These are phyloP conservation scores for Australoheros scitulus DNA, from an alignment of 2,113 vertebrate species.

Conservation along the genomic window DNA sequence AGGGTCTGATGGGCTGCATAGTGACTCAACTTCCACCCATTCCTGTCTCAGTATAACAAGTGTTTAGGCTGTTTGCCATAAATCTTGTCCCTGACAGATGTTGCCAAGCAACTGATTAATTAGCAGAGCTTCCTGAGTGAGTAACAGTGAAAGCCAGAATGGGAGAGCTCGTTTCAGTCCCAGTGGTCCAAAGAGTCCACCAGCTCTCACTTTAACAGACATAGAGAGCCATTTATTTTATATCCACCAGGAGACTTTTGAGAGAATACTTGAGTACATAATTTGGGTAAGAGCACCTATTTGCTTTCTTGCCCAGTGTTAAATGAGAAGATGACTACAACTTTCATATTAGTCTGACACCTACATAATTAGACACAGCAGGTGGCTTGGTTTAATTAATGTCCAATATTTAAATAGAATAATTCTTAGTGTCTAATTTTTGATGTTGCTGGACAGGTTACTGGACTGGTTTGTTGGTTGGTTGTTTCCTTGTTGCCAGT, in stretches of 20 bases:
- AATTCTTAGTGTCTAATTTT: background rate
- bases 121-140: constrained; percentile 26
- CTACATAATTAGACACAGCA: background rate
- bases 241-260: background rate
- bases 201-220: background rate
- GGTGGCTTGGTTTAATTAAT: background rate
- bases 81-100: constrained; percentile 49
- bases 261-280: background rate
- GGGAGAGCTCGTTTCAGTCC: constrained; percentile 5
- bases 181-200: constrained; percentile 5
- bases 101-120: constrained; percentile 66
- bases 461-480: background rate
- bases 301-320: background rate
- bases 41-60: constrained; percentile 43
- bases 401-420: background rate
- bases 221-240: background rate
- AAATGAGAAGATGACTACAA: background rate
- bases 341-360: background rate
- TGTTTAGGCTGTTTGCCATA: constrained; percentile 59
- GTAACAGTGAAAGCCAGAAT: background rate
- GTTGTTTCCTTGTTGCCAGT: background rate
- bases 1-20: constrained; percentile 15
- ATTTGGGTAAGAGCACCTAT: background rate
- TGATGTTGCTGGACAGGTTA: background rate
- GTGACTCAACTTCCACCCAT: constrained; percentile 34